Evolutionary conservation across 2,888 invertebrate species (phyloP).

Genomic region (Rugalucina vietnamica): DNA sequence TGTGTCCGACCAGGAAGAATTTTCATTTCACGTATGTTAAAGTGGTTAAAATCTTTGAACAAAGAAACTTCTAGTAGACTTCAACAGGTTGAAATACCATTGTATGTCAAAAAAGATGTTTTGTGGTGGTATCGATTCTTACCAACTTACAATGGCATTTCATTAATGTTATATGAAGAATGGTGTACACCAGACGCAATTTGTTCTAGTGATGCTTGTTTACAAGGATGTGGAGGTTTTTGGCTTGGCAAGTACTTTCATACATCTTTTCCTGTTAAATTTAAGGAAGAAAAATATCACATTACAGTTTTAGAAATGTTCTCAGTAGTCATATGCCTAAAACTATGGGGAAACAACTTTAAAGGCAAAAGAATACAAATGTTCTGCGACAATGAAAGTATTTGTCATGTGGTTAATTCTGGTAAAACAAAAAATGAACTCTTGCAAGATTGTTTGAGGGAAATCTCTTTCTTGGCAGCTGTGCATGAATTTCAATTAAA

Average conservation of each 20-base stretch:
- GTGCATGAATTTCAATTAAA: neutral
- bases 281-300: neutral
- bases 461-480: neutral
- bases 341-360: neutral
- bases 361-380: neutral
- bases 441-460: neutral
- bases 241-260: slow-evolving; percentile 24
- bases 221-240: slow-evolving; percentile 32
- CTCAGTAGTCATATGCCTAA: neutral
- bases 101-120: slow-evolving; percentile 17
- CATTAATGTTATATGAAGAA: slow-evolving; percentile 26
- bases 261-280: neutral
- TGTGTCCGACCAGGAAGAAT: slow-evolving; percentile 33
- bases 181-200: slow-evolving; percentile 37
- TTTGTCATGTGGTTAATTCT: neutral
- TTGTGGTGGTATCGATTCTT: slow-evolving; percentile 44
- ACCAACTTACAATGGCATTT: slow-evolving; percentile 36
- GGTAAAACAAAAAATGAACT: neutral
- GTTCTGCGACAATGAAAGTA: neutral
- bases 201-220: slow-evolving; percentile 30
- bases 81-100: neutral
- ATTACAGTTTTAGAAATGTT: neutral
- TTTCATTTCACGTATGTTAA: slow-evolving; percentile 23
- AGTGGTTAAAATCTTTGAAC: slow-evolving; percentile 18
- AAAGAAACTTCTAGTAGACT: neutral